Conservation (phyloP, 2,888 invertebrate genomes). For the Cosmia pyralina region DNA sequence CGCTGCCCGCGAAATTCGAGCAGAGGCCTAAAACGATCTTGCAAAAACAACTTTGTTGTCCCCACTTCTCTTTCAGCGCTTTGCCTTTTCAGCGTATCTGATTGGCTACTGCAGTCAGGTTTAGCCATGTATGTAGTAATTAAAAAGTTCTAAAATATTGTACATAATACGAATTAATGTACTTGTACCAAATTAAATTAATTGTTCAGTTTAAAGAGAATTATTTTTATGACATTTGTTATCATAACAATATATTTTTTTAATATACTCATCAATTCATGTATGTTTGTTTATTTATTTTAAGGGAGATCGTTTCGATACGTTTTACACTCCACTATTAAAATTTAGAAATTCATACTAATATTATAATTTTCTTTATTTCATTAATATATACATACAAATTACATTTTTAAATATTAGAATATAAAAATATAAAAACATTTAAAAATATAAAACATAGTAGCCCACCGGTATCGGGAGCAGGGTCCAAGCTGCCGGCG, state of each 20-base stretch:
- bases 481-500: no score
- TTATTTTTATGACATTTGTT: conserved; percentile 69
- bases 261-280: conserved; percentile 55
- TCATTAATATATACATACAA: no score
- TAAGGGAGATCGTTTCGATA: background rate
- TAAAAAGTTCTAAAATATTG: conserved; percentile 10
- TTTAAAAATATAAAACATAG: no score
- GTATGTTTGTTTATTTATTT: conserved; percentile 9
- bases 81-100: no score
- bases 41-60: background rate
- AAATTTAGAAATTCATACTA: no score
- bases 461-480: no score
- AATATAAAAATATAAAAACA: no score
- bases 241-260: conserved; percentile 63
- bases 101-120: no score
- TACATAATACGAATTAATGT: conserved; percentile 36
- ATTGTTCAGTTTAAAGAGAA: conserved; percentile 56
- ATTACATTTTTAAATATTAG: no score
- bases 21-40: no score
- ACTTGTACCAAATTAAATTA: conserved; percentile 57
- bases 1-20: no score
- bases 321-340: background rate
- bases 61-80: background rate
- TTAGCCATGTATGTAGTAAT: background rate
- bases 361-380: no score